Evolutionary conservation across 2,797 vertebrate species (phyloP), one percentile per base, ranked within the genome.

Genomic region (Ispidina lecontei): DNA sequence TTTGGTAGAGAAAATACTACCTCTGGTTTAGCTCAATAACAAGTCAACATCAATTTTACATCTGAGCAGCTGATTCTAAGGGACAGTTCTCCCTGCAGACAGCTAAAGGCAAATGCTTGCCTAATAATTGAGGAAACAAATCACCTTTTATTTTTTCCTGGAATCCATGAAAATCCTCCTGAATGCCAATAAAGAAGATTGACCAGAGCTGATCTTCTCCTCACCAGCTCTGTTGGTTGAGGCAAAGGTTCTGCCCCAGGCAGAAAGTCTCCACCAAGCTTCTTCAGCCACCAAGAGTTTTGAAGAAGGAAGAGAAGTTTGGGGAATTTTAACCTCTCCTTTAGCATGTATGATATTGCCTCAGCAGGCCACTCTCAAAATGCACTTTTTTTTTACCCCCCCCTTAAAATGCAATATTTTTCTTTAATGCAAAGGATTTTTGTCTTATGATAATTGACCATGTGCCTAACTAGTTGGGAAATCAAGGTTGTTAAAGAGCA

Each of bases 371-470:
- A 39, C 41, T 39, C 14, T 49, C 31, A 77, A 87, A 89, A 69
- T 1, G 7, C 22, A 14, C 6, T 10, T 14, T 31, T 51, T 46
- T 49, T 51, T 28, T 26, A 14, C 9, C 22, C 25, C 25, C 12
- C 33, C 56, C 33, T 39, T 28, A 26, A 26, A 85, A 46, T 14
- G 4, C 28, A 6, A 0, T 43, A 23, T 46, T 62, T 79, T 41
- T 10, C 23, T 41, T 56, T 23, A 33, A 56, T 5, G 5, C 23
- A 39, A 43, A 47, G 26, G 35, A 29, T n/a, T 62, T 89, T 83
- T 15, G 14, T 80, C 71, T 39, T 56, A 43, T 47, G 6, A 0
- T 22, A 44, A 12, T 1, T 52, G 39, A 44, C 56, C 5, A 0
- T 2, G 51, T 23, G 26, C 75, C 83, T 78, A 51, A 56, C 73